A percentile compares a stretch with the other conserved stretches of the same genome.
Evolutionary conservation across 2,888 invertebrate genomes (phyloP).

Genomic region (Pachliopta kotzebuea): DNA sequence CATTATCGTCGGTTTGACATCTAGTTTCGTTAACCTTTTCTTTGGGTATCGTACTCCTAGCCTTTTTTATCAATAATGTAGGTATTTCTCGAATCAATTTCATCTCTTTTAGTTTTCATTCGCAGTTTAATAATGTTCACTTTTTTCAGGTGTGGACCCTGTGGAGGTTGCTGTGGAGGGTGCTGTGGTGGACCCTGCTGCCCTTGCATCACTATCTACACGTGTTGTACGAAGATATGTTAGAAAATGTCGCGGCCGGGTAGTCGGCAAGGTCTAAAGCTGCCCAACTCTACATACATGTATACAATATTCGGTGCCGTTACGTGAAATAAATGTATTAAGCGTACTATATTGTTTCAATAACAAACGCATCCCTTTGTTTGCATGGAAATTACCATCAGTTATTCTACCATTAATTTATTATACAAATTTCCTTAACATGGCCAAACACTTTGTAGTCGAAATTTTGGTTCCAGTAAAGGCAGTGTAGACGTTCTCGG

Average conservation of each 20-base stretch:
- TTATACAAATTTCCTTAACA: too few relatives aligned
- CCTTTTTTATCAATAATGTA: neutral
- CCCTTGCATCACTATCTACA: slow-evolving; percentile 67
- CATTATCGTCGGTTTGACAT: neutral
- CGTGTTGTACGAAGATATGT: slow-evolving; percentile 73
- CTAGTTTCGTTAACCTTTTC: neutral
- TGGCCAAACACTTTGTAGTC: too few relatives aligned
- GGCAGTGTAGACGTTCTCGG: too few relatives aligned
- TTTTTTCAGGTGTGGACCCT: slow-evolving; percentile 18
- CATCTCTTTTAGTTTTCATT: too few relatives aligned
- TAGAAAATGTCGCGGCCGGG: slow-evolving; percentile 44
- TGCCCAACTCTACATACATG: slow-evolving; percentile 17
- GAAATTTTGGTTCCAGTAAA: too few relatives aligned
- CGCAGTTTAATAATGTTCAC: neutral
- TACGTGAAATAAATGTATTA: slow-evolving; percentile 33
- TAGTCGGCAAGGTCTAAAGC: slow-evolving; percentile 26
- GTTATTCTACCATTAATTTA: neutral
- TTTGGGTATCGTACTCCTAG: slow-evolving; percentile 1
- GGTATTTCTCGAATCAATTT: neutral
- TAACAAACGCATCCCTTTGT: neutral
- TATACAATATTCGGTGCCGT: slow-evolving; percentile 33
- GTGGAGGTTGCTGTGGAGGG: slow-evolving; percentile 36
- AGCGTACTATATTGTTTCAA: slow-evolving; percentile 13
- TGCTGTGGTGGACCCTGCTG: slow-evolving; percentile 46
- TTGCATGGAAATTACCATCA: too few relatives aligned